Evolutionary conservation across 1,140 invertebrate genomes (phyloP).

Genomic region (Theocolax elegans): DNA sequence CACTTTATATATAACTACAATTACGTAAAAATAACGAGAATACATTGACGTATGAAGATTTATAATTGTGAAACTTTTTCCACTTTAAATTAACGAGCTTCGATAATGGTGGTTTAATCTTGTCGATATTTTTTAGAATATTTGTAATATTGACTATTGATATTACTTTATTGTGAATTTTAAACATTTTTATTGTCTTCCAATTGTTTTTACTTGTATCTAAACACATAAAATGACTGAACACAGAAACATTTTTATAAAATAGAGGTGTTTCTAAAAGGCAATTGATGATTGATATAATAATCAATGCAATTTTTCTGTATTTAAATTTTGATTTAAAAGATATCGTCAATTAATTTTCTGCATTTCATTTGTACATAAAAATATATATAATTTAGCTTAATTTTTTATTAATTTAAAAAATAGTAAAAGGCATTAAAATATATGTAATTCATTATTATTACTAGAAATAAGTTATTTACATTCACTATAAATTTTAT

Average conservation of each 20-base stretch:
- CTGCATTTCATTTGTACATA: too few relatives aligned
- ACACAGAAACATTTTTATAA: not conserved
- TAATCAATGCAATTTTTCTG: not conserved
- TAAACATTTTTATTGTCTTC: not conserved
- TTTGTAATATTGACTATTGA: slow-evolving; percentile 8
- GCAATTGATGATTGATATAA: not conserved
- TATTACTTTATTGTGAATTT: slow-evolving; percentile 8
- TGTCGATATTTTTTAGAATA: not conserved
- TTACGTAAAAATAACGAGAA: too few relatives aligned
- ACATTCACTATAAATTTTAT: too few relatives aligned
- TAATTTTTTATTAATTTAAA: too few relatives aligned
- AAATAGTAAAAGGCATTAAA: too few relatives aligned
- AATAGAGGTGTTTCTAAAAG: slow-evolving; percentile 9
- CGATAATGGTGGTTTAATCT: not conserved
- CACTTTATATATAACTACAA: too few relatives aligned
- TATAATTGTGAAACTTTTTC: not conserved
- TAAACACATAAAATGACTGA: slow-evolving; percentile 8
- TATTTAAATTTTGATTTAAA: too few relatives aligned
- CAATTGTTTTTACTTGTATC: not conserved
- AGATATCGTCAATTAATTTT: too few relatives aligned
- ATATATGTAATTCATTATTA: too few relatives aligned
- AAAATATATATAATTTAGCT: too few relatives aligned
- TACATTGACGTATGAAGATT: too few relatives aligned
- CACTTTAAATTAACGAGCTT: not conserved
- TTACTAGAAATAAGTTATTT: too few relatives aligned